A percentile compares a stretch with the other conserved stretches of the same genome.
Evolutionary conservation across 2,888 invertebrate genomes (phyloP).

Genomic region (Meganola albula): DNA sequence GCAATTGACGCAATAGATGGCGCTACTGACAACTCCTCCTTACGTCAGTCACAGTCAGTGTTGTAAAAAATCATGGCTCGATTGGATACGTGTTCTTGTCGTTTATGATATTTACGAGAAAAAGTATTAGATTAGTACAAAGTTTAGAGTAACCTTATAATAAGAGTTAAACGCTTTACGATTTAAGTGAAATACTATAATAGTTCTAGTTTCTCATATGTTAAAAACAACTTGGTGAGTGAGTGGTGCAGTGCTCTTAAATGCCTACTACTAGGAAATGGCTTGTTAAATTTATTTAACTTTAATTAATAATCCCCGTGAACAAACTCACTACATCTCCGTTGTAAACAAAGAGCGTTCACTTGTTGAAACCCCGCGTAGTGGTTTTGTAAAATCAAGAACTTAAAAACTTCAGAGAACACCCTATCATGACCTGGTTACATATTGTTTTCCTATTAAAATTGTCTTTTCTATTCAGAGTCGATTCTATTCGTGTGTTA

Average conservation of each 20-base stretch:
- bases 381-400: no score
- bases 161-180: conserved; percentile 43
- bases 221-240: conserved; percentile 61
- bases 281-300: conserved; percentile 43
- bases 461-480: no score
- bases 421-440: no score
- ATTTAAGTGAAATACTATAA: conserved; percentile 53
- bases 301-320: no score
- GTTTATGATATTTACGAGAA: conserved; percentile 77
- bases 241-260: conserved; percentile 61
- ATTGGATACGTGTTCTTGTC: conserved; percentile 75
- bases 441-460: no score
- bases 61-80: conserved; percentile 75
- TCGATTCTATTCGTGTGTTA: no score
- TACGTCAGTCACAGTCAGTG: conserved; percentile 75
- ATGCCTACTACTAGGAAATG: conserved; percentile 56
- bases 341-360: no score
- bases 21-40: conserved; percentile 44
- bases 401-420: no score
- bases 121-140: conserved; percentile 65
- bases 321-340: neutral
- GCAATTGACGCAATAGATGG: conserved; percentile 46
- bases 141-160: conserved; percentile 45
- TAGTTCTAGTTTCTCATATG: conserved; percentile 63
- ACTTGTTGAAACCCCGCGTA: no score